Conservation (phyloP, 2,113 vertebrate species). For the Bos javanicus region DNA sequence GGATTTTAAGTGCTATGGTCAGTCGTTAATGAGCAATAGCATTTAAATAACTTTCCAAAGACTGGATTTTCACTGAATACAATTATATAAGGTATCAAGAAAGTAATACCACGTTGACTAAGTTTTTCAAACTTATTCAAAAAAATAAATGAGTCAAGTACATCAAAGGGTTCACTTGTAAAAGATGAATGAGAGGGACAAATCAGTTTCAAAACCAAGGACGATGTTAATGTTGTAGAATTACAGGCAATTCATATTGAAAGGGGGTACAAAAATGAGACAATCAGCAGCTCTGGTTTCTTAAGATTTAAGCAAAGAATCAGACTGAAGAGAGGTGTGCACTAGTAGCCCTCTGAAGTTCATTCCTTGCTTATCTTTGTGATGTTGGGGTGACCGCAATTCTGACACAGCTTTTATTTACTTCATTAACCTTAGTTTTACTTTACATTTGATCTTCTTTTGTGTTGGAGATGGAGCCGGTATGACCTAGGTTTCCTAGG, state of each 20-base stretch:
- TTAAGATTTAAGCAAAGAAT: not conserved
- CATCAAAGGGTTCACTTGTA: not conserved
- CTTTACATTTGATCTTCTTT: not conserved
- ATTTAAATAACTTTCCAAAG: conserved; percentile 52
- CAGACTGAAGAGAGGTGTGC: not conserved
- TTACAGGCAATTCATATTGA: not conserved
- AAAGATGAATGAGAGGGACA: not conserved
- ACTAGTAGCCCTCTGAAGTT: not conserved
- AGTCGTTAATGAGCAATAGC: conserved; percentile 50
- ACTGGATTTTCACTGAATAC: not conserved
- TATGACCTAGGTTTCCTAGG: not conserved
- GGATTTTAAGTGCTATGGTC: conserved; percentile 38
- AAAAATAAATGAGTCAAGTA: not conserved
- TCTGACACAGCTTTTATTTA: not conserved
- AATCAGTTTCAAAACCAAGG: not conserved
- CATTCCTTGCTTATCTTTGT: not conserved
- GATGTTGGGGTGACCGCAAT: not conserved
- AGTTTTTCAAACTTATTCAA: not conserved
- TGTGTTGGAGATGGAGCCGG: not conserved
- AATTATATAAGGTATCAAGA: not conserved
- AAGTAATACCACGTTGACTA: not conserved
- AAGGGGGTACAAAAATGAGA: not conserved
- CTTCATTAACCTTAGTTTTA: not conserved
- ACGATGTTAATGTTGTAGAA: not conserved
- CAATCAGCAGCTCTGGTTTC: not conserved